Percentiles rank a stretch among this genome's conserved stretches.
phyloP scores from a whole-genome alignment of 2,797 vertebrate genomes.

The Gallirallus australis region DNA sequence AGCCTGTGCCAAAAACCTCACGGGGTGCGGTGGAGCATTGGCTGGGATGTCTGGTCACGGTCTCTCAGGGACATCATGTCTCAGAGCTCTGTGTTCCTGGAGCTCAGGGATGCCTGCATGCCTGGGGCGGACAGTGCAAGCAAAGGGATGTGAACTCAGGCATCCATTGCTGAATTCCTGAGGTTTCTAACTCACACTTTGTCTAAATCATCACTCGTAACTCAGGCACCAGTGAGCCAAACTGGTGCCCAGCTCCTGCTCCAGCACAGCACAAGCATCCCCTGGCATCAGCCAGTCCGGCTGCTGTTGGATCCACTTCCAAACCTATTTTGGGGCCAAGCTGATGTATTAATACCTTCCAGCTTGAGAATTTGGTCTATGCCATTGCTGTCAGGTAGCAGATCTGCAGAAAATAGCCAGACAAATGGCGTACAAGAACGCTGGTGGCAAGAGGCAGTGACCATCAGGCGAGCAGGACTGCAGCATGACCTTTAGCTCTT shows the following conservation, averaged over 20 bases:
- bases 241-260: not conserved
- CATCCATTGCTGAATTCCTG: not conserved
- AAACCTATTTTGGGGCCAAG: not conserved
- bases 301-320: not conserved
- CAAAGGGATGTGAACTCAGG: not conserved
- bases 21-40: fast-evolving
- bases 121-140: not conserved
- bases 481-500: not conserved
- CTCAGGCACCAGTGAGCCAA: not conserved
- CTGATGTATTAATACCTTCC: not conserved
- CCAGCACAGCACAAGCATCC: fast-evolving
- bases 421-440: not conserved
- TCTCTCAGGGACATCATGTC: not conserved
- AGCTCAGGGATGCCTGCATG: not conserved
- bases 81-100: not conserved
- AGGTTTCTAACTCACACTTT: not conserved
- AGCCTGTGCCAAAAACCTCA: not conserved
- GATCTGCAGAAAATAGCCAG: not conserved
- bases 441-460: not conserved
- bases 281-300: not conserved
- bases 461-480: not conserved
- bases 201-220: not conserved
- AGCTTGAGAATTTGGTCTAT: not conserved
- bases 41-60: not conserved
- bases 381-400: not conserved